phyloP scores from a whole-genome alignment of 1,140 invertebrate species.

The Tribolium castaneum region DNA sequence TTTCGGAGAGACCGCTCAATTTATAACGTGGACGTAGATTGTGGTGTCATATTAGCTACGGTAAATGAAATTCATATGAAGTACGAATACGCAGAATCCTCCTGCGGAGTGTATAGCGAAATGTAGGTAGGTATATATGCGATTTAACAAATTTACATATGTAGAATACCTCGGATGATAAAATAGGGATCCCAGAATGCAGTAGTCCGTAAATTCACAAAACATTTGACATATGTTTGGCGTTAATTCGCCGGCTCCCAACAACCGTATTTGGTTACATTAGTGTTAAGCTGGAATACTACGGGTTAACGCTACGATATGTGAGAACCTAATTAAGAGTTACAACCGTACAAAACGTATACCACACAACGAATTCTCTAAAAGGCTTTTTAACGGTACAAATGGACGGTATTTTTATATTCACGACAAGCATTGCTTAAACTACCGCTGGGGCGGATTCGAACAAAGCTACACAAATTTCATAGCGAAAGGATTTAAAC shows the following conservation, averaged over 20 bases:
- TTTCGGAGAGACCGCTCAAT: background rate
- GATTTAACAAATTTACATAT: constrained; percentile 41
- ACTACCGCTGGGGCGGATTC: background rate
- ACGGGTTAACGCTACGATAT: constrained; percentile 27
- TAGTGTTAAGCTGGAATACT: constrained; percentile 29
- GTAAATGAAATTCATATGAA: constrained; percentile 24
- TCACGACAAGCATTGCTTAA: background rate
- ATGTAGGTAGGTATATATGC: constrained; percentile 32
- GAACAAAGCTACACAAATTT: background rate
- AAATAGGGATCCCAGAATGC: constrained; percentile 32
- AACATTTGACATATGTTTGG: constrained; percentile 47
- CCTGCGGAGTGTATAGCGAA: background rate
- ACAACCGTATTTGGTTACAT: constrained; percentile 43
- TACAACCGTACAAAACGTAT: constrained; percentile 19
- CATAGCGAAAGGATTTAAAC: background rate
- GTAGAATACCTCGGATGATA: constrained; percentile 41
- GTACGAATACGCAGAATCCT: constrained; percentile 8
- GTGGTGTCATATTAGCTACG: constrained; percentile 7
- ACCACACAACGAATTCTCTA: constrained; percentile 17
- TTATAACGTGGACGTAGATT: constrained; percentile 6
- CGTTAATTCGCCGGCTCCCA: constrained; percentile 42
- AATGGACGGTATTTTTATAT: constrained; percentile 19
- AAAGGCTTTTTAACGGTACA: constrained; percentile 28
- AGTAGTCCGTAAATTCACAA: constrained; percentile 46
- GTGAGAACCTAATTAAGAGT: constrained; percentile 35